Percentiles rank a stretch among this genome's conserved stretches.
phyloP scores from a whole-genome alignment of 2,113 vertebrate genomes.

The Brachirus orientalis region DNA sequence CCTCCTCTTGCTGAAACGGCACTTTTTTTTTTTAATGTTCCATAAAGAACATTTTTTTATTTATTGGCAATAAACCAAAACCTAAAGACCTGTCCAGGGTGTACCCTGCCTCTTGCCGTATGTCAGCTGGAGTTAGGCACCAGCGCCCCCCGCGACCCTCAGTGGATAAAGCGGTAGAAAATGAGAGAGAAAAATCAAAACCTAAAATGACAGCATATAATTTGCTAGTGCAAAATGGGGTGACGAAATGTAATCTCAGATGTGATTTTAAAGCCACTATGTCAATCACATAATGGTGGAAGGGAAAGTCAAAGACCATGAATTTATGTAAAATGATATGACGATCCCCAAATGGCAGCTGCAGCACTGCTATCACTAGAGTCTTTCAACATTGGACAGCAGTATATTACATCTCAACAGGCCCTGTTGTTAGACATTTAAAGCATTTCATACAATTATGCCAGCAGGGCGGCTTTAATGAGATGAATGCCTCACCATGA shows the following conservation, averaged over 20 bases:
- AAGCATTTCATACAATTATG: constrained; percentile 17
- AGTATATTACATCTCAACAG: constrained; percentile 10
- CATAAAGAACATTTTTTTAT: not conserved
- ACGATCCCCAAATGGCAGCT: not conserved
- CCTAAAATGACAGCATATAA: not conserved
- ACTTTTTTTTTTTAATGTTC: not conserved
- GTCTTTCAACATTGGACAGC: not conserved
- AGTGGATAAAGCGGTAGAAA: no score
- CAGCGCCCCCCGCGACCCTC: no score
- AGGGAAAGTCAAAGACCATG: no score
- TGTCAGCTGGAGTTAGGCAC: no score
- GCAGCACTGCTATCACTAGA: not conserved
- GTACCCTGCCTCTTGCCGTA: no score
- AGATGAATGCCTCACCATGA: constrained; percentile 36
- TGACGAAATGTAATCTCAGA: no score
- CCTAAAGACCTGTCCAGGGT: no score
- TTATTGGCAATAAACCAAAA: not conserved
- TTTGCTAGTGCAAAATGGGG: not conserved
- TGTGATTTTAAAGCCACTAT: no score
- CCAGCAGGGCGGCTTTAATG: constrained; percentile 28
- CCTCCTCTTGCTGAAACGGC: not conserved
- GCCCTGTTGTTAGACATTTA: constrained; percentile 8
- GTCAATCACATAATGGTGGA: no score
- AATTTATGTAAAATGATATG: not conserved
- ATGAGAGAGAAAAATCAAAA: no score